These are phyloP conservation scores for Ochlodes sylvanus DNA, from an alignment of 2,888 invertebrate genomes.

Conservation along the genomic window DNA sequence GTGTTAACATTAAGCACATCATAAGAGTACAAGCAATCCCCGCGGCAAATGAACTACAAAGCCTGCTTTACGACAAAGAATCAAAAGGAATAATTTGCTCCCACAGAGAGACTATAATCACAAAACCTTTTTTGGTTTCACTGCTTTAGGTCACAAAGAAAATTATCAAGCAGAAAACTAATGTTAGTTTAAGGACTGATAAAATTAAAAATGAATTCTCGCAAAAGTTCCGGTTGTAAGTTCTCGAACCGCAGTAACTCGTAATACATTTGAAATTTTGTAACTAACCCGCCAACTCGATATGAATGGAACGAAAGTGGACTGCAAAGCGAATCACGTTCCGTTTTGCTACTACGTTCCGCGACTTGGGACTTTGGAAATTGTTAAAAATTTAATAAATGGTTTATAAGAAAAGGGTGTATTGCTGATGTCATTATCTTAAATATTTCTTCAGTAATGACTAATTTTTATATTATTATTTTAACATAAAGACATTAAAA, in stretches of 20 bases:
- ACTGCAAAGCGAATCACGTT: conserved; percentile 2
- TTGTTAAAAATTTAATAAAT: too few species aligned
- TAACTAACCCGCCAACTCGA: conserved; percentile 2
- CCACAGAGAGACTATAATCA: conserved; percentile 10
- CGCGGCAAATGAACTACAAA: conserved; percentile 11
- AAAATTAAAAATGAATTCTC: conserved; percentile 8
- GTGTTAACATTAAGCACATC: neutral
- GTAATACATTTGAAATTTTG: neutral
- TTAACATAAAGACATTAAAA: too few species aligned
- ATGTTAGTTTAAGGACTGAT: neutral
- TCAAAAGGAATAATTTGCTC: conserved; percentile 15
- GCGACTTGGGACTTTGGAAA: too few species aligned
- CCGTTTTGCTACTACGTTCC: neutral
- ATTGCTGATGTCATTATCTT: too few species aligned
- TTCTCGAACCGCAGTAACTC: neutral
- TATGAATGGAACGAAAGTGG: neutral
- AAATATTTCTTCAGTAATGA: too few species aligned
- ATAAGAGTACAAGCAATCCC: neutral
- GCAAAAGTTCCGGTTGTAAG: neutral
- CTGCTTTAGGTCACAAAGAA: conserved; percentile 9
- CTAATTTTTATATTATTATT: too few species aligned
- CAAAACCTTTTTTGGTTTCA: conserved; percentile 15
- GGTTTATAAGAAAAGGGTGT: too few species aligned
- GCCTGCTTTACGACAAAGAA: conserved; percentile 9
- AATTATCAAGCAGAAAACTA: neutral